Evolutionary conservation across 1,140 invertebrate species (phyloP).

Genomic region (Drosophila kurseongensis): DNA sequence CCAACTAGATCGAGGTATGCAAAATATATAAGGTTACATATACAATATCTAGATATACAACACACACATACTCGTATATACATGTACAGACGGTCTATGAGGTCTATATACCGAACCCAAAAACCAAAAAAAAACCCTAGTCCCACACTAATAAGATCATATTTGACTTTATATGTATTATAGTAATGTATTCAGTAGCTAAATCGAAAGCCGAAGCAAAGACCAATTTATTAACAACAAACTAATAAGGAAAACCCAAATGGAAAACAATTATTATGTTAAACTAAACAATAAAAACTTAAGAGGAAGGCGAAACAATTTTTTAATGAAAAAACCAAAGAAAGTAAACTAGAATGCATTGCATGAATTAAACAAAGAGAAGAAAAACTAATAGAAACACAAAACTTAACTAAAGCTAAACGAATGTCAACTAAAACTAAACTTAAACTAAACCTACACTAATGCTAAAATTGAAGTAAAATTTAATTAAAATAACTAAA

Average conservation of each 20-base stretch:
- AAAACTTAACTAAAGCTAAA: slow-evolving; percentile 40
- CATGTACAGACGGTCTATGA: slow-evolving; percentile 61
- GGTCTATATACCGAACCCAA: slow-evolving; percentile 36
- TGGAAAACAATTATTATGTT: slow-evolving; percentile 63
- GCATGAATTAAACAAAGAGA: slow-evolving; percentile 56
- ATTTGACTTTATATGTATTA: slow-evolving; percentile 81
- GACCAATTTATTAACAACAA: slow-evolving; percentile 80
- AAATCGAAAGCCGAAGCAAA: slow-evolving; percentile 78
- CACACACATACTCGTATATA: slow-evolving; percentile 39
- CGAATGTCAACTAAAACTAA: slow-evolving; percentile 46
- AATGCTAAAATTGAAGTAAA: slow-evolving; percentile 38
- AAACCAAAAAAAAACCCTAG: slow-evolving; percentile 19
- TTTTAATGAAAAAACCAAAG: slow-evolving; percentile 56
- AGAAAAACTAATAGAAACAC: slow-evolving; percentile 31
- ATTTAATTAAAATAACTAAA: slow-evolving; percentile 29
- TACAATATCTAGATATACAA: slow-evolving; percentile 39
- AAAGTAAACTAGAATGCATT: slow-evolving; percentile 60
- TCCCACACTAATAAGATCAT: slow-evolving; percentile 66
- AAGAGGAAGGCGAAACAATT: slow-evolving; percentile 58
- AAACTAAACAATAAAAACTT: slow-evolving; percentile 63
- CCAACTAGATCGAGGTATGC: slow-evolving; percentile 27
- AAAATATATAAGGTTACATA: slow-evolving; percentile 37
- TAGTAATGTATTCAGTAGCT: slow-evolving; percentile 77
- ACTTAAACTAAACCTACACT: slow-evolving; percentile 36
- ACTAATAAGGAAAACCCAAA: slow-evolving; percentile 26